phyloP scores from a whole-genome alignment of 2,797 vertebrate species.

The Carcharodon carcharias region DNA sequence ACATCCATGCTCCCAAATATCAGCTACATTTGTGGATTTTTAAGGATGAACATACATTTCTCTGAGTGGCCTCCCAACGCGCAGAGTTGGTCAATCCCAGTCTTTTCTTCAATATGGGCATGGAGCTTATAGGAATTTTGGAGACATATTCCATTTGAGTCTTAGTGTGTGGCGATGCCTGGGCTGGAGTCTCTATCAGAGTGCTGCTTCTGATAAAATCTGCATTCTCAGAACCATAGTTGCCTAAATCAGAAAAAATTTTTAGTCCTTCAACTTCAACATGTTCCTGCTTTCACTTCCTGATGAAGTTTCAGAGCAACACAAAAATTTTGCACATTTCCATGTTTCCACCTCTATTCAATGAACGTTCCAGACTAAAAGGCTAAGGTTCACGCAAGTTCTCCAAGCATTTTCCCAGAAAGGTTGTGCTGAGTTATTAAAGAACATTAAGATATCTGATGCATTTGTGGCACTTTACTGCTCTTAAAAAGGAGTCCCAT shows the following conservation, averaged over 20 bases:
- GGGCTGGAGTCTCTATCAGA: background rate
- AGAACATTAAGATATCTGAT: no score
- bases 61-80: background rate
- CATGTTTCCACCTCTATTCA: background rate
- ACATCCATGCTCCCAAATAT: background rate
- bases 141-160: background rate
- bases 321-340: background rate
- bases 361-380: background rate
- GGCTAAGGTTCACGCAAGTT: background rate
- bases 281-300: background rate
- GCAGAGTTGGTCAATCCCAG: background rate
- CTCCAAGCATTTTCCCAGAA: background rate
- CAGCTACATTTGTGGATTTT: background rate
- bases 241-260: background rate
- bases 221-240: background rate
- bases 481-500: no score
- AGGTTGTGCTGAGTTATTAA: background rate
- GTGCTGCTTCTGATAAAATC: background rate
- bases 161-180: no score
- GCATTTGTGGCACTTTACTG: background rate
- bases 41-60: background rate
- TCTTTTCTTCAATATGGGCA: background rate
- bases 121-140: background rate
- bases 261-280: background rate
- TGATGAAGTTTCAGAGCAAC: background rate